A percentile compares a stretch with the other conserved stretches of the same genome.
Conservation (phyloP, 2,797 vertebrate species). For the Macrochelys suwanniensis region DNA sequence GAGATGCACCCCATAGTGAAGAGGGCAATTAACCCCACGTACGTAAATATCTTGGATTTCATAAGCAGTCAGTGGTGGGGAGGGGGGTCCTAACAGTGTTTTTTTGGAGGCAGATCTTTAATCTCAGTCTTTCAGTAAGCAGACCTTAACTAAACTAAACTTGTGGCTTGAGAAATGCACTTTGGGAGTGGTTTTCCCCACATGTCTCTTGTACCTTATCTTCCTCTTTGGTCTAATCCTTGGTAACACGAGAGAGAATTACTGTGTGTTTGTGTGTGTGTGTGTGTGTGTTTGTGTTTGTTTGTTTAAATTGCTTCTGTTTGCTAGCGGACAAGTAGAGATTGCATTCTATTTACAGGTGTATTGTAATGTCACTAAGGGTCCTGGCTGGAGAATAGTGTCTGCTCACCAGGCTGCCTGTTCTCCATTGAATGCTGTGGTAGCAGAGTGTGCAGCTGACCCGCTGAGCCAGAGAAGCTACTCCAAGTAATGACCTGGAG, state of each 20-base stretch:
- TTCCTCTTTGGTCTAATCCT: slow-evolving; percentile 49
- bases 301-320: neutral
- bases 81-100: rapidly evolving
- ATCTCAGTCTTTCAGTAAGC: neutral
- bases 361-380: slow-evolving; percentile 80
- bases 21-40: neutral
- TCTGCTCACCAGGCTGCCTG: slow-evolving; percentile 54
- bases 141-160: neutral
- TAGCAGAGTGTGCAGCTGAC: neutral
- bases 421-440: slow-evolving; percentile 9
- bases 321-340: slow-evolving; percentile 57
- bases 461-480: neutral
- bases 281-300: no score
- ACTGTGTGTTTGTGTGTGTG: no score
- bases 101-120: slow-evolving; percentile 1
- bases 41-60: neutral
- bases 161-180: neutral
- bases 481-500: rapidly evolving
- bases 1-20: neutral
- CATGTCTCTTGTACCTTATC: slow-evolving; percentile 47
- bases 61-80: neutral
- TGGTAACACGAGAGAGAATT: slow-evolving; percentile 23
- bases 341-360: slow-evolving; percentile 88
- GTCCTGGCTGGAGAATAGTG: slow-evolving; percentile 12
- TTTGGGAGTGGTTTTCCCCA: neutral